Evolutionary conservation across 2,113 vertebrate species (phyloP), one percentile per base, ranked within the genome.

Genomic region (Sphaerodactylus townsendi): DNA sequence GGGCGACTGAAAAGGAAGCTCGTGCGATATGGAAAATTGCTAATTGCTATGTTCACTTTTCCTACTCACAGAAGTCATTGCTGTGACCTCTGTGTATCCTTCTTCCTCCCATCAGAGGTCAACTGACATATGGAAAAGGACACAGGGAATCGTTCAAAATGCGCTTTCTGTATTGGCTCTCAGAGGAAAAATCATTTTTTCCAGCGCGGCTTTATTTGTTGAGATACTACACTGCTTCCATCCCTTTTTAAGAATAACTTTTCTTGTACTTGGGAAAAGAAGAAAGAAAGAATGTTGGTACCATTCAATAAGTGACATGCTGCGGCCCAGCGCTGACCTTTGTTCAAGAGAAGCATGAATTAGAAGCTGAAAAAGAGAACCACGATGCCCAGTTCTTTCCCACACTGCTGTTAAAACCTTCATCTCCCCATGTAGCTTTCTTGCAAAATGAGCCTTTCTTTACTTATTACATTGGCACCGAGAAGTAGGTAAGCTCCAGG

Each of bases 401-500:
- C 82, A 86, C 35, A 56, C 79, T 79, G 46, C 86, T 92, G 86
- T 91, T 90, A 75, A 86, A 92, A 87, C 1, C n/a, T 84, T 89
- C 88, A 73, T 92, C 86, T 88, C 86, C 46, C 90, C 85, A 87
- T 78, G 89, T 88, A 86, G 35, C 89, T 90, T 92, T 85, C 74
- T 80, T 72, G 53, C 79, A 85, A 90, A 92, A 92, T 87, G 83
- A 91, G 70, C 84, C 91, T 92, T 87, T 75, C 85, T 88, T 88
- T 89, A 50, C 79, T 90, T 91, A 89, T 88, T 93, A 87, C 78
- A 79, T 90, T 86, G 89, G 78, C 86, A 83, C 50, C 89, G 86
- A 90, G 86, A 82, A 88, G 90, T 91, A 84, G 85, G 77, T 87
- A 86, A 91, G 88, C 91, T 92, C 85, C 88, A 85, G 89, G 91